Base-by-base conservation (phyloP, 2,113 vertebrate genomes). In the Notiomystis cincta region DNA sequence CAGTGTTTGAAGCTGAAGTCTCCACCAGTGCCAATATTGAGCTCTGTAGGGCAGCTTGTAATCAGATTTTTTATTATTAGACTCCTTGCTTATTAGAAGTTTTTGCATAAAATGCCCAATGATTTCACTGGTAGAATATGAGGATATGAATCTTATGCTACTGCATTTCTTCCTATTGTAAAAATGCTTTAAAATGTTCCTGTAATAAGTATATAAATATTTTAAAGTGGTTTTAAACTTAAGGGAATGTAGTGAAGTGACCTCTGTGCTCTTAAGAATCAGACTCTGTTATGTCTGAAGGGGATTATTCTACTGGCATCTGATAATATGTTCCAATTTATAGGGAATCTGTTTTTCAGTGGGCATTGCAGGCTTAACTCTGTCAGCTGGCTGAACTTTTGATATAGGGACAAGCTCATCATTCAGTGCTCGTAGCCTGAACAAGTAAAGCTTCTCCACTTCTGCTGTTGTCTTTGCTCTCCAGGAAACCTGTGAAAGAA, bases 1-100 rank as follows among this genome's bases (percentile, higher is more conserved):
- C 1, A 2, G 13, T 53, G 1, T 62, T 65, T 45, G 48, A 86
- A 76, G 24, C 16, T 0, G 0, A 57, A 53, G 37, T 48, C 37
- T 93, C 21, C 24, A 25, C 51, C 9, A 4, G 27, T 77, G 42
- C 28, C 37, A n/a, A 0, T 60, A 40, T 2, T 75, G 70, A 85
- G 50, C 53, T 83, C 53, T 47, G 15, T 11, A 35, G 21, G 40
- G 27, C 11, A 15, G 17, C 33, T 38, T 62, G 14, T 28, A 35
- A 25, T 79, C 0, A 0, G 10, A 4, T 86, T 18, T 82, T 84
- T 93, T 70, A 25, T 20, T 82, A 62, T 50, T 70, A 18, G 15
- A 24, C 7, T 69, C 53, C 23, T 57, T 48, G 38, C 44, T 72
- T 86, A 10, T 70, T 91, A 44, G 15, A n/a, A 10, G 13, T 28